Base-by-base conservation (phyloP, 2,888 invertebrate species). In the Folsomia candida region DNA sequence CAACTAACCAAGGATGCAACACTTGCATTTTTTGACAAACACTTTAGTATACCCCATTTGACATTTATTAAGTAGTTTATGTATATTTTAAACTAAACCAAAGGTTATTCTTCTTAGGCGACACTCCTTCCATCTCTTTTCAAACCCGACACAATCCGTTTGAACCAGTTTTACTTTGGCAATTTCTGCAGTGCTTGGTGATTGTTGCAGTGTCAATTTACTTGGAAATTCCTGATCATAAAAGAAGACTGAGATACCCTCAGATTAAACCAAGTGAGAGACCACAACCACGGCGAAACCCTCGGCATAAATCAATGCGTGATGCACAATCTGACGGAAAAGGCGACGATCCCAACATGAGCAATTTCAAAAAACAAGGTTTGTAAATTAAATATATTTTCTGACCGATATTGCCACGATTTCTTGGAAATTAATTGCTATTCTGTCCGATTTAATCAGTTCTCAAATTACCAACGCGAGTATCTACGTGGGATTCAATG, bases 141-240 rank as follows among this genome's bases (percentile, higher is more conserved):
- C 77, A 78, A 74, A 76, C 74, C 0, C 18, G 60, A 24, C 73
- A 78, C 29, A 75, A 75, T 70, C 79, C 79, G 9, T 79, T 78
- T 70, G 79, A 79, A 51, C 75, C 75, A 0, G 71, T 79, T 25
- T 70, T 74, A 20, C 58, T 79, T 26, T 79, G 79, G 79, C 79
- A 79, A 73, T 78, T 77, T 68, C 28, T 79, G 1, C 76, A 79
- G 65, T 76, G 76, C 26, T 47, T 79, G 2, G 71, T 78, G 1
- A 69, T 75, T 2, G 61, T 71, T 1, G 60, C 78, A 0, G 74
- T 76, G 4, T 69, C 75, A 3, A 28, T 75, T n/a, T 74, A 70
- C 28, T 57, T 73, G 3, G 73, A 72, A n/a, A 74, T 76, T 69
- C 78, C 78, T 0, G 60, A 68, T 58, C 66, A 47, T 27, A 47